Evolutionary conservation across 2,113 vertebrate species (phyloP).

Genomic region (Candoia aspera): DNA sequence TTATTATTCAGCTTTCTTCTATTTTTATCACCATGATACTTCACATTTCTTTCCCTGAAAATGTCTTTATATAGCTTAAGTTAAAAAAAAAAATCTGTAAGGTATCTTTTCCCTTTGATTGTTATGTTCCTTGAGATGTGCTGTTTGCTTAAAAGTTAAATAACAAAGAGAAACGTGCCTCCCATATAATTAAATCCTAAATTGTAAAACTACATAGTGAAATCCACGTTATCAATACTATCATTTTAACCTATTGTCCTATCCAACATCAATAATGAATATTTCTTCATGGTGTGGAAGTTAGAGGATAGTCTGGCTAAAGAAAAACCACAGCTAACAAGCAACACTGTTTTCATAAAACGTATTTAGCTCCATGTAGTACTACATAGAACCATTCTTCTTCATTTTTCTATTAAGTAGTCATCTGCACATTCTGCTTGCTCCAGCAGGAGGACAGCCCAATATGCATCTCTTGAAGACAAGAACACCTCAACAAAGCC

Average conservation of each 20-base stretch:
- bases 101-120: background rate
- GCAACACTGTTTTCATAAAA: background rate
- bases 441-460: background rate
- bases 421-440: background rate
- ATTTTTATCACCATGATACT: background rate
- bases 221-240: background rate
- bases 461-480: background rate
- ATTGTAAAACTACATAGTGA: background rate
- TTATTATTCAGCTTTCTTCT: constrained; percentile 24
- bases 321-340: background rate
- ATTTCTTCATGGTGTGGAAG: background rate
- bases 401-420: background rate
- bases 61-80: background rate
- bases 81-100: background rate
- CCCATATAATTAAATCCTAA: background rate
- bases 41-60: constrained; percentile 6
- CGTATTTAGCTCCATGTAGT: background rate
- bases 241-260: background rate
- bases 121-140: background rate
- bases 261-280: background rate
- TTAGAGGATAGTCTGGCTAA: too few species aligned
- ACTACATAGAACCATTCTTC: background rate
- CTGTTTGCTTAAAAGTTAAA: background rate
- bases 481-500: background rate
- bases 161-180: background rate